phyloP scores from a whole-genome alignment of 2,888 invertebrate genomes.

The Meloe dianella region DNA sequence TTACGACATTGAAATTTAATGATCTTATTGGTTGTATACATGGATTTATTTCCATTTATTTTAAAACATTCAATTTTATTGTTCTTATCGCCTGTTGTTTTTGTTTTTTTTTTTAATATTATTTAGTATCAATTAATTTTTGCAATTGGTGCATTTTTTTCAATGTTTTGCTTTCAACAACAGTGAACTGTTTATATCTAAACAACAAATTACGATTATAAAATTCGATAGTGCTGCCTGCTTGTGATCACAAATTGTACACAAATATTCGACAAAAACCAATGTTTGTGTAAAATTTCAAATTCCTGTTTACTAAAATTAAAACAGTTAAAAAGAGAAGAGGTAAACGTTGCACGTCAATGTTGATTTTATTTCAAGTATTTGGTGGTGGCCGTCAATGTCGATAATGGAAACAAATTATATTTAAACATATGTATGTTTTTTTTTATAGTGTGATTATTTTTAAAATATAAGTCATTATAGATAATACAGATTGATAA shows the following conservation, averaged over 20 bases:
- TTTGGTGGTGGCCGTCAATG: background rate
- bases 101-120: no score
- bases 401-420: no score
- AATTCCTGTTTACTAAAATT: slow-evolving; percentile 9
- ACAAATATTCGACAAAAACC: slow-evolving; percentile 7
- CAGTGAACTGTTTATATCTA: slow-evolving; percentile 18
- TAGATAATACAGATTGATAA: background rate
- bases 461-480: background rate
- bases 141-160: no score
- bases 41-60: background rate
- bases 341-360: background rate
- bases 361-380: background rate
- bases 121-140: no score
- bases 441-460: no score
- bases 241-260: slow-evolving; percentile 10
- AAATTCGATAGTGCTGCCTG: slow-evolving; percentile 10
- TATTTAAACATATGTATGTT: no score
- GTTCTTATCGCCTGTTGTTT: background rate
- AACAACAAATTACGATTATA: slow-evolving; percentile 17
- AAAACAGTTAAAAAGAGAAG: background rate
- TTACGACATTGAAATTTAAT: background rate
- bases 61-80: background rate
- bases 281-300: slow-evolving; percentile 5
- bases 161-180: slow-evolving; percentile 20
- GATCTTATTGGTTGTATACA: background rate